phyloP scores from a whole-genome alignment of 2,797 vertebrate genomes.

The Eurystomus glaucurus region DNA sequence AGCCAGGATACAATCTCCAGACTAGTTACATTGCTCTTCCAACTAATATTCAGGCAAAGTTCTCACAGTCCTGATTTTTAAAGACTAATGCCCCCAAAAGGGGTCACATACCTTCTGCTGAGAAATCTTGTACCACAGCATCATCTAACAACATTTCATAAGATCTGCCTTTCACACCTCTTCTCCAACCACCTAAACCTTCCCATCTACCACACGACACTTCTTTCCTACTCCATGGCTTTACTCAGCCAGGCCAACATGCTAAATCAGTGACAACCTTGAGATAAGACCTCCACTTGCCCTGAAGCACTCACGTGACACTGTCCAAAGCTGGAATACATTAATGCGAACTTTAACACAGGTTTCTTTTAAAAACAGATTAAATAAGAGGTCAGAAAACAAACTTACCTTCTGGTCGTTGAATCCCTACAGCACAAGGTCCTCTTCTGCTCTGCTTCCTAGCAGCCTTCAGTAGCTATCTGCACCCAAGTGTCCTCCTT shows the following conservation, averaged over 20 bases:
- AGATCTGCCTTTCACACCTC: not conserved
- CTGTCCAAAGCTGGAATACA: not conserved
- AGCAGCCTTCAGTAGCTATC: not conserved
- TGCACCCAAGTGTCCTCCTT: rapidly evolving
- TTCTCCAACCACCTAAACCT: not conserved
- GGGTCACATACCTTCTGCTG: not conserved
- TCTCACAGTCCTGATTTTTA: not conserved
- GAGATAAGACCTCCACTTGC: not conserved
- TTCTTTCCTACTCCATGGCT: rapidly evolving
- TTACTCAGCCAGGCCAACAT: not conserved
- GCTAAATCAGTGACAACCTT: not conserved
- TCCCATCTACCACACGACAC: rapidly evolving
- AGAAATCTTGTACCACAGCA: not conserved
- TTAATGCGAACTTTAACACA: not conserved
- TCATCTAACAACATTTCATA: not conserved
- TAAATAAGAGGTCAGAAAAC: not conserved
- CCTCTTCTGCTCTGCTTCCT: not conserved
- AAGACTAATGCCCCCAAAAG: not conserved
- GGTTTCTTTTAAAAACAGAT: not conserved
- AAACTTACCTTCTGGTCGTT: not conserved
- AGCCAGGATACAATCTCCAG: not conserved
- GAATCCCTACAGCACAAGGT: not conserved
- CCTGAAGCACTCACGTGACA: not conserved
- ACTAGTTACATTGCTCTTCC: not conserved
- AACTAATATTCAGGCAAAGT: not conserved